Evolutionary conservation across 1,140 invertebrate genomes (phyloP).

Genomic region (Bombus pascuorum): DNA sequence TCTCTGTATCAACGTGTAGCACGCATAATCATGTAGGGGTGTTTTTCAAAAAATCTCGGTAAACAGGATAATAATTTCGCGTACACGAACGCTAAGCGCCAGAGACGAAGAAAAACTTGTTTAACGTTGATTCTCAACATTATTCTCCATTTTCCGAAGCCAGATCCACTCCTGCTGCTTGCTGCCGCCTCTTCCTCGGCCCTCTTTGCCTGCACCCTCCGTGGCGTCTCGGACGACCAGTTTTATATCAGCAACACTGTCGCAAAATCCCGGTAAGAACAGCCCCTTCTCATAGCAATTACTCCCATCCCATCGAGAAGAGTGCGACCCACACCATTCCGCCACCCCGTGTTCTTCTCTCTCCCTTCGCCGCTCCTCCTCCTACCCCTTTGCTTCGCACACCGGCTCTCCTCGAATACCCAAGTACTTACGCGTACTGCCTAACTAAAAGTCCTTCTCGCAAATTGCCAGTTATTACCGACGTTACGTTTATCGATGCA

Average conservation of each 20-base stretch:
- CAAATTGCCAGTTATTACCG: conserved; percentile 81
- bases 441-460: conserved; percentile 78
- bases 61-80: conserved; percentile 35
- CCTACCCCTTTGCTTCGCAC: conserved; percentile 13
- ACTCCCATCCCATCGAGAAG: conserved; percentile 63
- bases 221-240: conserved; percentile 7
- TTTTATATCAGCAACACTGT: conserved; percentile 63
- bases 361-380: conserved; percentile 31
- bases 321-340: conserved; percentile 47
- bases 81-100: neutral
- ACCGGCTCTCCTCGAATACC: conserved; percentile 42
- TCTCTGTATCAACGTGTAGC: neutral
- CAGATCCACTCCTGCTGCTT: neutral
- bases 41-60: conserved; percentile 19
- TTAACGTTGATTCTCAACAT: conserved; percentile 31
- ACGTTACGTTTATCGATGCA: conserved; percentile 76
- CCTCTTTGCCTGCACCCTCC: neutral
- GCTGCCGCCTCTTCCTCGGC: neutral
- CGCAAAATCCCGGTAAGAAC: conserved; percentile 71
- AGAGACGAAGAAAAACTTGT: conserved; percentile 19
- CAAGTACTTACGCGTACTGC: conserved; percentile 64
- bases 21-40: neutral
- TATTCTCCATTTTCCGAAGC: conserved; percentile 46
- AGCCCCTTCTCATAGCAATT: conserved; percentile 73
- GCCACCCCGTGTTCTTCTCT: conserved; percentile 23